Conservation (phyloP, 2,888 invertebrate species). For the Eudasyphora cyanicolor region DNA sequence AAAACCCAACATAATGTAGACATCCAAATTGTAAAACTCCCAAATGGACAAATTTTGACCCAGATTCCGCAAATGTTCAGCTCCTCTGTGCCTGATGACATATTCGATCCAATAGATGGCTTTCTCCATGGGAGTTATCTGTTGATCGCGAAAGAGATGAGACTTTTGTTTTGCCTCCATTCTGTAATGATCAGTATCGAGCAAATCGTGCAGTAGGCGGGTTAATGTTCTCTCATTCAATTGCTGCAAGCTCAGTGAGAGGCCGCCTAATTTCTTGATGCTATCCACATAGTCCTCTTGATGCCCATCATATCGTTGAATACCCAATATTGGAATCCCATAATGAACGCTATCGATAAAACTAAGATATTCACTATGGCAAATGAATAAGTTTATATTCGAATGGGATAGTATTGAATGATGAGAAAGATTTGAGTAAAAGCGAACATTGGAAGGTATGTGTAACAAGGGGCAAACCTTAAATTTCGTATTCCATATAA, state of each 20-base stretch:
- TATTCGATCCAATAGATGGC: conserved; percentile 51
- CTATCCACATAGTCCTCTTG: conserved; percentile 3
- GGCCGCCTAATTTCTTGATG: conserved; percentile 1
- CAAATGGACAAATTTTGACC: conserved; percentile 23
- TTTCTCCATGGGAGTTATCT: conserved; percentile 19
- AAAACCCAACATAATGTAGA: neutral
- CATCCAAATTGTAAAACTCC: conserved; percentile 37
- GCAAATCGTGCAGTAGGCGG: neutral
- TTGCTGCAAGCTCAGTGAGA: neutral
- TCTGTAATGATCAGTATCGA: neutral
- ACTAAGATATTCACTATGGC: conserved; percentile 81
- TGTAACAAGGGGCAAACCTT: too few species aligned
- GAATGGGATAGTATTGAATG: conserved; percentile 16
- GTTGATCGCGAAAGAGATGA: conserved; percentile 40
- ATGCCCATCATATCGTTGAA: conserved; percentile 68
- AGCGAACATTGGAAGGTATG: neutral
- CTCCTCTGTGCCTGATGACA: conserved; percentile 45
- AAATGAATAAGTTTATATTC: conserved; percentile 78
- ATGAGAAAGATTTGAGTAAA: neutral
- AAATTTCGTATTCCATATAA: conserved; percentile 38
- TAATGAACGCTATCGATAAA: conserved; percentile 79
- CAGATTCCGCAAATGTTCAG: conserved; percentile 34
- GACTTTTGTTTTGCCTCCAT: neutral
- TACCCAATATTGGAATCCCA: conserved; percentile 78
- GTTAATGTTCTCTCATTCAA: neutral